Conservation (phyloP, 2,888 invertebrate genomes). For the Diadegma fenestrale region DNA sequence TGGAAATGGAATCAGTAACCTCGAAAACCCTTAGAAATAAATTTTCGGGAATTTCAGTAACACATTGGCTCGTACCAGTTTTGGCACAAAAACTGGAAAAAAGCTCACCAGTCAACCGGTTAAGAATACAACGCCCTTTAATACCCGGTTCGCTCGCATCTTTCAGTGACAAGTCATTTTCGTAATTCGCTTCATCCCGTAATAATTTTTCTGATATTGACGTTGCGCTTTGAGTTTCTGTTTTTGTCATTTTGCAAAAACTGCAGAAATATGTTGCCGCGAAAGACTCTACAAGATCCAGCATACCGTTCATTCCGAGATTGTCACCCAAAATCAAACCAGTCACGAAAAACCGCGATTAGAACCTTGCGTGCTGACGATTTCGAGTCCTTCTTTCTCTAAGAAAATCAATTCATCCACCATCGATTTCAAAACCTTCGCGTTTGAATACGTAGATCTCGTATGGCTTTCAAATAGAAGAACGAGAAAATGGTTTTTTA, state of each 20-base stretch:
- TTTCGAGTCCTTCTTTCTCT: constrained; percentile 66
- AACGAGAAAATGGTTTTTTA: constrained; percentile 73
- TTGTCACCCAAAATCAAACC: constrained; percentile 70
- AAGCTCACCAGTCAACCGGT: too few relatives aligned
- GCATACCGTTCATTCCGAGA: constrained; percentile 70
- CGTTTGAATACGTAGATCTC: constrained; percentile 67
- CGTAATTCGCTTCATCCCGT: constrained; percentile 26
- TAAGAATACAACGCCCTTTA: constrained; percentile 30
- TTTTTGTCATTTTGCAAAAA: constrained; percentile 62
- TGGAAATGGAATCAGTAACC: too few relatives aligned
- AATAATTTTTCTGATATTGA: not conserved
- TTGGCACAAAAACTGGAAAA: too few relatives aligned
- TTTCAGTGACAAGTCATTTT: constrained; percentile 32
- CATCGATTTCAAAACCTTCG: constrained; percentile 69
- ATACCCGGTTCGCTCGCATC: constrained; percentile 36
- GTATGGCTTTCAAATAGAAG: constrained; percentile 70
- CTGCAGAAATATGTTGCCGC: constrained; percentile 67
- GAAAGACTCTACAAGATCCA: constrained; percentile 73
- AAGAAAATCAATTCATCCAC: constrained; percentile 70
- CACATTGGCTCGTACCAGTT: too few relatives aligned
- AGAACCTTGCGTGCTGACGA: constrained; percentile 45
- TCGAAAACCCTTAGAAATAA: too few relatives aligned
- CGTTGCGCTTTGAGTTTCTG: constrained; percentile 7
- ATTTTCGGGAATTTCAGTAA: too few relatives aligned
- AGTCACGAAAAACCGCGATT: constrained; percentile 33